Conservation (phyloP, 2,888 invertebrate species). For the Papilio demoleus region DNA sequence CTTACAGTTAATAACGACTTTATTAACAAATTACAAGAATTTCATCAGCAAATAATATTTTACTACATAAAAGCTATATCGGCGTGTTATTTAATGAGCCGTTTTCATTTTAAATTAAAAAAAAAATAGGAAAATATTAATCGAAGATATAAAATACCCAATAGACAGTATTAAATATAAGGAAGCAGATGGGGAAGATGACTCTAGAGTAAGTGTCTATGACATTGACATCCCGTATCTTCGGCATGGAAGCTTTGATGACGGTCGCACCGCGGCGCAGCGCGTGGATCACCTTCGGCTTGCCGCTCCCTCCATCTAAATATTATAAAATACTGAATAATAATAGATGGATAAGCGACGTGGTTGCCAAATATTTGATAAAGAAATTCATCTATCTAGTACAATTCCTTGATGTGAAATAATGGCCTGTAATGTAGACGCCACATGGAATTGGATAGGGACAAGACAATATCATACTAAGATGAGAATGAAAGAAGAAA, state of each 20-base stretch:
- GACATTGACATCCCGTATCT: conserved; percentile 98
- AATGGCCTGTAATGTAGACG: too few relatives aligned
- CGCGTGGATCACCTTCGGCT: conserved; percentile 91
- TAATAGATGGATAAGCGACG: too few relatives aligned
- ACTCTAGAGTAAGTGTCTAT: conserved; percentile 99
- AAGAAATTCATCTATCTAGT: too few relatives aligned
- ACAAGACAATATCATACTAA: too few relatives aligned
- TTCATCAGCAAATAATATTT: too few relatives aligned
- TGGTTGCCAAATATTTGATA: too few relatives aligned
- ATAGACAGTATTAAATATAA: conserved; percentile 97
- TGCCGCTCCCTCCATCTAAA: conserved; percentile 82
- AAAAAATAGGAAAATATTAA: conserved; percentile 59
- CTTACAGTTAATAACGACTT: too few relatives aligned
- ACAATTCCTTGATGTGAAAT: too few relatives aligned
- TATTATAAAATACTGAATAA: conserved; percentile 44
- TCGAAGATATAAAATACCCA: conserved; percentile 96
- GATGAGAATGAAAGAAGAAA: not conserved
- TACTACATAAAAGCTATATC: not conserved
- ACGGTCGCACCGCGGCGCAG: conserved; percentile 93
- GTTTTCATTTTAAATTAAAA: not conserved
- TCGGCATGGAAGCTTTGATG: conserved; percentile 95
- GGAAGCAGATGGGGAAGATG: conserved; percentile 97
- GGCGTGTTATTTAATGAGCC: not conserved
- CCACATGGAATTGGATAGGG: too few relatives aligned
- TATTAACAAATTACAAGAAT: too few relatives aligned